These are phyloP conservation scores for Sebastes diploproa DNA, from an alignment of 2,797 vertebrate genomes.

Conservation along the genomic window DNA sequence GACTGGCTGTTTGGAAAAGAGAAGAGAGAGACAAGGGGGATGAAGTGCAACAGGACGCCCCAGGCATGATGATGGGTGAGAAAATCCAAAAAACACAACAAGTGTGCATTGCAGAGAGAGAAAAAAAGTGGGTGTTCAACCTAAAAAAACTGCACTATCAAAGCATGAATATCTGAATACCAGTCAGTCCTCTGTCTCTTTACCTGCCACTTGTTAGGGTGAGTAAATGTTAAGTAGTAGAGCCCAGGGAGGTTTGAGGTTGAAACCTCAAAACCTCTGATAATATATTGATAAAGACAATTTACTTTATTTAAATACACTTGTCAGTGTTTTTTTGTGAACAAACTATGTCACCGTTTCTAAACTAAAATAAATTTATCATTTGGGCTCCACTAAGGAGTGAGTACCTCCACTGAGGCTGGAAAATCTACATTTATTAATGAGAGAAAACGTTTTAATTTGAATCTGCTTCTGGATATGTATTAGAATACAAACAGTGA, in stretches of 20 bases:
- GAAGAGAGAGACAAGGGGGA: not conserved
- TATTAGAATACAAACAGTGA: not conserved
- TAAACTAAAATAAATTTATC: not conserved
- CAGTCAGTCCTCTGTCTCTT: not conserved
- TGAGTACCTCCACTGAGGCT: not conserved
- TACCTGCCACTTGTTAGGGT: not conserved
- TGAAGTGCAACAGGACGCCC: not conserved
- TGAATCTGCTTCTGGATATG: not conserved
- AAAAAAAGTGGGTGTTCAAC: not conserved
- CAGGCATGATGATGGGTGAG: not conserved
- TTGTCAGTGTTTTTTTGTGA: not conserved
- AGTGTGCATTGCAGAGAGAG: not conserved
- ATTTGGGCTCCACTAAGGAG: not conserved
- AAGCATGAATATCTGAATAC: not conserved
- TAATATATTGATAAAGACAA: not conserved
- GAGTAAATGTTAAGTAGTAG: not conserved
- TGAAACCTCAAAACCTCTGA: not conserved
- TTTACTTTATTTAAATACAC: not conserved
- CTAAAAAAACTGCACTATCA: not conserved
- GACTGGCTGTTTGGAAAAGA: not conserved
- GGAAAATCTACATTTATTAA: not conserved
- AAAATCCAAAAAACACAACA: not conserved
- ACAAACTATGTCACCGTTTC: not conserved
- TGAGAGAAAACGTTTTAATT: not conserved
- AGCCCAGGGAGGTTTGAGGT: not conserved